Conservation (phyloP, 2,113 vertebrate species). For the Chaenogobius annularis region DNA sequence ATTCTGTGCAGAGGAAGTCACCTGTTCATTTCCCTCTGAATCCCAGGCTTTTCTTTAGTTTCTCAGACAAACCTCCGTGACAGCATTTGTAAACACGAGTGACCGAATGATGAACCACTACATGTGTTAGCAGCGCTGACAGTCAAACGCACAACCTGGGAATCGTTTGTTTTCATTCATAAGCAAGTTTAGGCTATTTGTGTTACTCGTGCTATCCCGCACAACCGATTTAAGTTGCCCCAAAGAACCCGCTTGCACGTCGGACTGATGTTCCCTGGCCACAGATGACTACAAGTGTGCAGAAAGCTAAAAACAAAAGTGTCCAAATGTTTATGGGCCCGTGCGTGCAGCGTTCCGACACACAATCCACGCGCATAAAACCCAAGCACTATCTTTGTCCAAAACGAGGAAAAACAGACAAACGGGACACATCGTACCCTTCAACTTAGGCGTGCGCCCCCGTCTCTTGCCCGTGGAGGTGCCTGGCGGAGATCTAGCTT, state of each 20-base stretch:
- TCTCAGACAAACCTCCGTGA: background rate
- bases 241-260: background rate
- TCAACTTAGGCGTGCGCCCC: conserved; percentile 26
- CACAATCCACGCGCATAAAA: conserved; percentile 33
- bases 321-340: conserved; percentile 30
- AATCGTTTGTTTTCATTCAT: background rate
- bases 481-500: conserved; percentile 37
- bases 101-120: background rate
- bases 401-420: conserved; percentile 11
- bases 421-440: conserved; percentile 62
- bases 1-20: background rate
- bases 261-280: no score
- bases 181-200: background rate
- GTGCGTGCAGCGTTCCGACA: conserved; percentile 52
- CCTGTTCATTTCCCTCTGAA: background rate
- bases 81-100: background rate
- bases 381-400: conserved; percentile 14
- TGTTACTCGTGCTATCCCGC: background rate
- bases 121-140: background rate
- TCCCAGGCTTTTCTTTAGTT: background rate
- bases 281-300: background rate
- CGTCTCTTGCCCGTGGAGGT: conserved; percentile 32
- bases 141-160: background rate
- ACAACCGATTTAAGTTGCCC: background rate
- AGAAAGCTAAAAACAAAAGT: conserved; percentile 30